phyloP scores from a whole-genome alignment of 1,140 invertebrate species.

The Phthorimaea operculella region DNA sequence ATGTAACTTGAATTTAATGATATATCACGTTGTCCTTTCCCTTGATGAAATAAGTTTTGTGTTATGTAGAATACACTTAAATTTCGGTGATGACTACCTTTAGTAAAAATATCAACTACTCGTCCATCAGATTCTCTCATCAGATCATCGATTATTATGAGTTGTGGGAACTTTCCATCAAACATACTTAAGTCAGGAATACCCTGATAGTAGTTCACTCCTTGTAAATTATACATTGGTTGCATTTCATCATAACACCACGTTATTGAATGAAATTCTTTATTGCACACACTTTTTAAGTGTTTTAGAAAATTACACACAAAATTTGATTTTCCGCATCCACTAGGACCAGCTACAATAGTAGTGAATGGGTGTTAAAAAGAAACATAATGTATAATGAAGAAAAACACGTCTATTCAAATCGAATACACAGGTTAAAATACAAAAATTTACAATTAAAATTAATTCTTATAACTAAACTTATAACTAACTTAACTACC shows the following conservation, averaged over 20 bases:
- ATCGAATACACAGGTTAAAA: too few relatives aligned
- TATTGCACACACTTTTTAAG: slow-evolving; percentile 16
- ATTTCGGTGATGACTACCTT: slow-evolving; percentile 46
- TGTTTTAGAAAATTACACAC: slow-evolving; percentile 22
- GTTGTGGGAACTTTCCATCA: slow-evolving; percentile 25
- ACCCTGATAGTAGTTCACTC: slow-evolving; percentile 29
- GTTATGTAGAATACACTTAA: slow-evolving; percentile 53
- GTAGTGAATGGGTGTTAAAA: slow-evolving; percentile 29
- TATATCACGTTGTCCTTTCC: slow-evolving; percentile 42
- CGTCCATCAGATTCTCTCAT: slow-evolving; percentile 43
- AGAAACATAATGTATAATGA: slow-evolving; percentile 19
- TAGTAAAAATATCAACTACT: slow-evolving; percentile 51
- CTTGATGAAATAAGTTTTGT: too few relatives aligned
- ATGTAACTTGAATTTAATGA: slow-evolving; percentile 47
- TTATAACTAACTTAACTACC: too few relatives aligned
- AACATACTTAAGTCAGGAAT: slow-evolving; percentile 33
- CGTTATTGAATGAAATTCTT: slow-evolving; percentile 14
- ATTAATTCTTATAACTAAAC: too few relatives aligned
- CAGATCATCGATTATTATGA: slow-evolving; percentile 51
- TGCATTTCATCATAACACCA: slow-evolving; percentile 43
- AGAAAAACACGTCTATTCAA: too few relatives aligned
- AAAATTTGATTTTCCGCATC: slow-evolving; percentile 36
- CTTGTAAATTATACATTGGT: slow-evolving; percentile 25
- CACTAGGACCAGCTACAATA: slow-evolving; percentile 27
- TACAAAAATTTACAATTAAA: too few relatives aligned